Evolutionary conservation across 2,113 vertebrate species (phyloP), one percentile per base, ranked within the genome.

Genomic region (Gymnorhina tibicen): DNA sequence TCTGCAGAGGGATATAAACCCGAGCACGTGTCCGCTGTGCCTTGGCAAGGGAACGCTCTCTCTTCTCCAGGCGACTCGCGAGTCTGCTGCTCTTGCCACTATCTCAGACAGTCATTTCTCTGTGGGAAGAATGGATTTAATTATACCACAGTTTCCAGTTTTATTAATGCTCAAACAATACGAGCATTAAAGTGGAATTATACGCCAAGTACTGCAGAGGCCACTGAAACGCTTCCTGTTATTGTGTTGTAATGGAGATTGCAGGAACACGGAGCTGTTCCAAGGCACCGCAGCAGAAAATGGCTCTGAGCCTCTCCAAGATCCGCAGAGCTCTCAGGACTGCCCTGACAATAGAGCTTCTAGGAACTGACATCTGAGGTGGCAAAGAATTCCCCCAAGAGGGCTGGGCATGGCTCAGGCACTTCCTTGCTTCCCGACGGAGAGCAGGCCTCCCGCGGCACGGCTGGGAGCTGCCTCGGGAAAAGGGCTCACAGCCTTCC

Each of bases 161-260:
- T 97, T 92, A 97, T 94, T 95, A 87, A 83, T 73, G 85, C 84
- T 88, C 85, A 90, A 95, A 97, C 95, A 91, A 92, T 90, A 96
- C 72, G 68, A 95, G 97, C 87, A 94, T 95, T 93, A 87, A 73
- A 92, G 92, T 96, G 97, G 96, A 97, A 79, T 91, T 91, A 88
- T 85, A 93, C 23, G 74, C 92, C 92, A 83, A 95, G 97, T 90
- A 83, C 95, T 89, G 93, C 60, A 76, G 91, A 93, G 96, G 96
- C 95, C 97, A 94, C 70, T 33, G 82, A 96, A 96, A 96, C 21
- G 62, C 92, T 98, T 98, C 98, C 98, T 98, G 98, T 96, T 97
- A 97, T 97, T 95, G 97, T 96, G 88, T 79, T 78, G 28, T 68
- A 86, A 91, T 93, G 96, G 91, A 91, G 89, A 95, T 85, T 12